Conservation (phyloP, 2,888 invertebrate genomes). For the Drosophila mercatorum region DNA sequence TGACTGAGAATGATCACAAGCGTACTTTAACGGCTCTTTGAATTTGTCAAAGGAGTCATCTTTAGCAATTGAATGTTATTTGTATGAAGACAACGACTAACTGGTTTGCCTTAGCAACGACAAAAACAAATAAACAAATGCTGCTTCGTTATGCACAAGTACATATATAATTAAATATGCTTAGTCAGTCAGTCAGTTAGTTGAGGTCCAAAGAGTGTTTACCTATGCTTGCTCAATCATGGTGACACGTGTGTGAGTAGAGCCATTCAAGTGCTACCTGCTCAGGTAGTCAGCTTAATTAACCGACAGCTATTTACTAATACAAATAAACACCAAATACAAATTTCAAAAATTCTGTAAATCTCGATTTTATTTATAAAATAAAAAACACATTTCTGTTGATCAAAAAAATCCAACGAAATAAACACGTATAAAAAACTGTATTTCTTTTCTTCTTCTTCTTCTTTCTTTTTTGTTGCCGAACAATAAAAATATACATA, state of each 20-base stretch:
- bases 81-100: background rate
- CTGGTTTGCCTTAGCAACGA: slow-evolving; percentile 4
- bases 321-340: slow-evolving; percentile 11
- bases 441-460: slow-evolving; percentile 42
- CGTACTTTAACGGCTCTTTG: slow-evolving; percentile 3
- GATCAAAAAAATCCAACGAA: slow-evolving; percentile 74
- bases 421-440: slow-evolving; percentile 57
- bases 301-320: slow-evolving; percentile 17
- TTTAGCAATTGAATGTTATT: background rate
- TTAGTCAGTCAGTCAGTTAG: slow-evolving; percentile 37
- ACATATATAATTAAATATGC: slow-evolving; percentile 16
- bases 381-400: slow-evolving; percentile 74
- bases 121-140: slow-evolving; percentile 2
- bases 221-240: slow-evolving; percentile 40
- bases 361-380: slow-evolving; percentile 77
- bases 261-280: background rate
- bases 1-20: background rate
- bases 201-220: slow-evolving; percentile 11
- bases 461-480: slow-evolving; percentile 15
- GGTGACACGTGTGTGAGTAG: slow-evolving; percentile 23
- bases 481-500: slow-evolving; percentile 34
- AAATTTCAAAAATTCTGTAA: slow-evolving; percentile 27
- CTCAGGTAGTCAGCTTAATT: slow-evolving; percentile 20
- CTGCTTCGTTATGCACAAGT: slow-evolving; percentile 22
- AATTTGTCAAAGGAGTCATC: background rate